phyloP scores from a whole-genome alignment of 2,797 vertebrate genomes.

The Botia kubotai region DNA sequence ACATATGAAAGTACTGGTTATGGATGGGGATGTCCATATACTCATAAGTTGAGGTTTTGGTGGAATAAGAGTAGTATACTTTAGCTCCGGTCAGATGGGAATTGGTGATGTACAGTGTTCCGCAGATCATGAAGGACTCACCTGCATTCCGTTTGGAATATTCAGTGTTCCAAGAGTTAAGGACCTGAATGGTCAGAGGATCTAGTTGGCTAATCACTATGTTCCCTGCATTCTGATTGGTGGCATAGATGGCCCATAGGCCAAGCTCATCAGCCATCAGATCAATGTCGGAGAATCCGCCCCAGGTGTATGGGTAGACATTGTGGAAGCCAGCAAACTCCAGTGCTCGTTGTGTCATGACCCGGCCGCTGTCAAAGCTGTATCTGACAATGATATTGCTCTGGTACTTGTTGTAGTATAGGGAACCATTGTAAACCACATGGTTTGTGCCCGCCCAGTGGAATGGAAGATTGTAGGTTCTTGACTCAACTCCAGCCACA shows the following conservation, averaged over 20 bases:
- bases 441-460: conserved; percentile 98
- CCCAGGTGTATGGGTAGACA: conserved; percentile 96
- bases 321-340: conserved; percentile 97
- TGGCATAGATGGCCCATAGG: conserved; percentile 94
- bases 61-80: conserved; percentile 95
- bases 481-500: conserved; percentile 87
- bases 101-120: conserved; percentile 94
- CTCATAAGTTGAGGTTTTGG: conserved; percentile 93
- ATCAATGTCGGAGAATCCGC: conserved; percentile 95
- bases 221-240: conserved; percentile 97
- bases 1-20: conserved; percentile 98
- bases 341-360: conserved; percentile 89
- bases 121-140: conserved; percentile 98
- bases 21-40: conserved; percentile 97
- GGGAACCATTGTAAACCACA: conserved; percentile 93
- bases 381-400: conserved; percentile 98
- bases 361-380: conserved; percentile 89
- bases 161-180: conserved; percentile 93
- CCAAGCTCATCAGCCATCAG: conserved; percentile 96
- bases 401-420: conserved; percentile 98
- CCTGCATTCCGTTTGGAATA: conserved; percentile 96
- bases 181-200: conserved; percentile 88
- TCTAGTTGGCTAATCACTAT: conserved; percentile 94
- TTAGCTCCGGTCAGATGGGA: conserved; percentile 95
- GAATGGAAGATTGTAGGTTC: conserved; percentile 95